Evolutionary conservation across 2,113 vertebrate genomes (phyloP).

Genomic region (Dipodomys ordii): DNA sequence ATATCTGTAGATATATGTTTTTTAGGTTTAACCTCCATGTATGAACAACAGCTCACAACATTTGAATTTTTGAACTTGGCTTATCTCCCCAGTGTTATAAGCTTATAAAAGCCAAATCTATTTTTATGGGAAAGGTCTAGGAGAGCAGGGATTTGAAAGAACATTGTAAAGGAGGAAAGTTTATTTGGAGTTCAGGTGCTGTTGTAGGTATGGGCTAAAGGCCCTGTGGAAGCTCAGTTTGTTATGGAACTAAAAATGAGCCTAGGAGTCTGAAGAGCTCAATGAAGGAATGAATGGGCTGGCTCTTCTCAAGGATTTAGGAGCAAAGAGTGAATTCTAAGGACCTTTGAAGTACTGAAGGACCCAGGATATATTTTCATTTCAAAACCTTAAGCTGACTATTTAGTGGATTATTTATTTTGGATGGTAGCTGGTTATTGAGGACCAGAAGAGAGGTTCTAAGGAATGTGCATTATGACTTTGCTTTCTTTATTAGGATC

Average conservation of each 20-base stretch:
- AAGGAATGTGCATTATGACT: not conserved
- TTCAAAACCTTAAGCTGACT: conserved; percentile 41
- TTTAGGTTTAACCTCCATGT: too few relatives aligned
- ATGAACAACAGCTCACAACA: too few relatives aligned
- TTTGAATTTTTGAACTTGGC: too few relatives aligned
- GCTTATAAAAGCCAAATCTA: not conserved
- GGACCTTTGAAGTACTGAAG: not conserved
- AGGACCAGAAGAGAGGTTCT: not conserved
- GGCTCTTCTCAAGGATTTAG: conserved; percentile 38
- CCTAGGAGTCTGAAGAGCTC: not conserved
- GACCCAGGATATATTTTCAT: conserved; percentile 23
- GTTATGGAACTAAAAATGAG: not conserved
- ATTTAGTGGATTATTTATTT: not conserved
- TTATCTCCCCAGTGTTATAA: too few relatives aligned
- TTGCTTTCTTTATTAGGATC: not conserved
- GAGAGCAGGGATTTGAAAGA: not conserved
- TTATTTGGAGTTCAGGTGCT: not conserved
- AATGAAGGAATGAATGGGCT: not conserved
- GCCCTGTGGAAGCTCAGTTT: not conserved
- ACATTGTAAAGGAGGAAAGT: not conserved
- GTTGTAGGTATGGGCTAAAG: too few relatives aligned
- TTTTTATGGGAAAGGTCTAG: not conserved
- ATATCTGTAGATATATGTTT: too few relatives aligned
- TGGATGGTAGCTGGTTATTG: not conserved
- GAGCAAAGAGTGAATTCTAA: conserved; percentile 33